These are phyloP conservation scores for Anolis sagrei DNA, from an alignment of 2,113 vertebrate species.

Conservation along the genomic window DNA sequence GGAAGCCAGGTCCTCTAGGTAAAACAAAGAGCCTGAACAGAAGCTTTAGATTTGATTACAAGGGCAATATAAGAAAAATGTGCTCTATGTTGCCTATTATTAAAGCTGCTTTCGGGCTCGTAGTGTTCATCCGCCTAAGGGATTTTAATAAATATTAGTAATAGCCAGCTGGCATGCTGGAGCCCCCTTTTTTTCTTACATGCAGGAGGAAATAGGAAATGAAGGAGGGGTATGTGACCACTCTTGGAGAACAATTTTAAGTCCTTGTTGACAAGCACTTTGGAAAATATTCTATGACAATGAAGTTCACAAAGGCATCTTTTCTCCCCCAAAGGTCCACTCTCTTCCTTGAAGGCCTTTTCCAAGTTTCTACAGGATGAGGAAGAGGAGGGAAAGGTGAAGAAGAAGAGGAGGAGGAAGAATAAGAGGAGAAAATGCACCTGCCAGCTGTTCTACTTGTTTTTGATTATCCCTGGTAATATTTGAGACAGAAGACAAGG, in stretches of 20 bases:
- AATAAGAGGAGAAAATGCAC: background rate
- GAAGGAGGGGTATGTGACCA: conserved; percentile 56
- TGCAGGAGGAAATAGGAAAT: background rate
- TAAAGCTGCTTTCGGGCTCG: conserved; percentile 84
- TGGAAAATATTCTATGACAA: conserved; percentile 27
- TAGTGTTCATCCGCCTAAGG: conserved; percentile 78
- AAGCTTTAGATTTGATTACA: conserved; percentile 87
- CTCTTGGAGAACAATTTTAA: conserved; percentile 70
- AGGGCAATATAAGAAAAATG: conserved; percentile 86
- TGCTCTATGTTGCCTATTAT: conserved; percentile 85
- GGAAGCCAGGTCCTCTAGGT: conserved; percentile 86
- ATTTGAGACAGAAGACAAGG: background rate
- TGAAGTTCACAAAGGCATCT: background rate
- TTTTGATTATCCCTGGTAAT: background rate
- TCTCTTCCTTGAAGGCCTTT: background rate
- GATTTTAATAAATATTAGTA: conserved; percentile 90
- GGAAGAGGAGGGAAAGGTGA: background rate
- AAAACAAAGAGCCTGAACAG: conserved; percentile 87
- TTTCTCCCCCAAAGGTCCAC: background rate
- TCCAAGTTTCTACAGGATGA: background rate
- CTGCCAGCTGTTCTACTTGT: background rate
- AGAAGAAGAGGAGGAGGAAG: background rate
- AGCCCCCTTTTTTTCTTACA: conserved; percentile 2
- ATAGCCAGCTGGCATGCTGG: conserved; percentile 78
- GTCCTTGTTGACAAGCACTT: conserved; percentile 62